Conservation (phyloP, 2,888 invertebrate genomes). For the Abscondita cerata region DNA sequence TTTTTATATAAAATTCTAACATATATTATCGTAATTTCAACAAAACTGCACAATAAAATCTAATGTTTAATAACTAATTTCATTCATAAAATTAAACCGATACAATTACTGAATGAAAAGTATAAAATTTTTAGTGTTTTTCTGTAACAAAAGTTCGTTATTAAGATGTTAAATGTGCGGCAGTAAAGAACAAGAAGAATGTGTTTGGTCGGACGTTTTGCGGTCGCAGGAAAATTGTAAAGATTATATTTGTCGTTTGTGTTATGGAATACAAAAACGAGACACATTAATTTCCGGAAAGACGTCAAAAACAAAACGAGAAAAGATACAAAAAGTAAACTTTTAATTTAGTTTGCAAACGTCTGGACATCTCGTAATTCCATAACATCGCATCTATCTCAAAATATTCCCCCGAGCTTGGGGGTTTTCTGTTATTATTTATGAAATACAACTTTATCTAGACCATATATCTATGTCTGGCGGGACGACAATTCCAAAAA, state of each 20-base stretch:
- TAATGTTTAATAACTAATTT: no score
- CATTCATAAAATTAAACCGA: no score
- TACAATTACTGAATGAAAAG: no score
- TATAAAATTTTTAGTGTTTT: no score
- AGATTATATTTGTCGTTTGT: slow-evolving; percentile 14
- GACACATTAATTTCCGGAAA: slow-evolving; percentile 34
- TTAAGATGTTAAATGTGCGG: no score
- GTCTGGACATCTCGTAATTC: slow-evolving; percentile 39
- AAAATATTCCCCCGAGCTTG: slow-evolving; percentile 32
- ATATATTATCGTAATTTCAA: no score
- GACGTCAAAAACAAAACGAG: slow-evolving; percentile 26
- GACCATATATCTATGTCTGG: slow-evolving; percentile 51
- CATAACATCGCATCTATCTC: slow-evolving; percentile 40
- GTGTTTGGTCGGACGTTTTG: slow-evolving; percentile 14
- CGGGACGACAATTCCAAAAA: slow-evolving; percentile 50
- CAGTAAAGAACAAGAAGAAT: no score
- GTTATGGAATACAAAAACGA: slow-evolving; percentile 18
- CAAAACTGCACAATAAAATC: no score
- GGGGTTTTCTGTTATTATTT: slow-evolving; percentile 39
- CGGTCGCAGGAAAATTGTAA: slow-evolving; percentile 16
- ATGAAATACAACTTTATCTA: slow-evolving; percentile 51
- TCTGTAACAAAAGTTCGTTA: no score
- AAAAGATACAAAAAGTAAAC: slow-evolving; percentile 34
- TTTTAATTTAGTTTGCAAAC: slow-evolving; percentile 42
- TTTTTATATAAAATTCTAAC: background rate